phyloP scores from a whole-genome alignment of 1,140 invertebrate species.

The Babylonia areolata region DNA sequence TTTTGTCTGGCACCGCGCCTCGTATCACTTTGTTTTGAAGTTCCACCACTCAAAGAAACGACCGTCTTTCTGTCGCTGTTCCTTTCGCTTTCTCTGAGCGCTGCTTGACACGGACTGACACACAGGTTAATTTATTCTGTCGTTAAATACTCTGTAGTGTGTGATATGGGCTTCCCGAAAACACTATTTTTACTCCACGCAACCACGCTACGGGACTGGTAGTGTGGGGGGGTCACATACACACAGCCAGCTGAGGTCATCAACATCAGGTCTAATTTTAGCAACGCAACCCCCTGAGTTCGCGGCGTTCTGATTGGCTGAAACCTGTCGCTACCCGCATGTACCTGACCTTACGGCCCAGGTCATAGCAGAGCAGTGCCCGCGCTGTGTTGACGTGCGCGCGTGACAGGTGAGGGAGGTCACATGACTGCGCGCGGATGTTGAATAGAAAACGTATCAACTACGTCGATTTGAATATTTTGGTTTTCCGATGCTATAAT shows the following conservation, averaged over 20 bases:
- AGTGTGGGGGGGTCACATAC: too few relatives aligned
- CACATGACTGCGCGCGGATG: background rate
- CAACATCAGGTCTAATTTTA: slow-evolving; percentile 11
- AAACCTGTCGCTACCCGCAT: slow-evolving; percentile 17
- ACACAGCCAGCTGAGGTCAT: slow-evolving; percentile 23
- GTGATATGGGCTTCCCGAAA: too few relatives aligned
- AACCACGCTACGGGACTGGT: too few relatives aligned
- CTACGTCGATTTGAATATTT: background rate
- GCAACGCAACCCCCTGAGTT: background rate
- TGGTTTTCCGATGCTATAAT: too few relatives aligned
- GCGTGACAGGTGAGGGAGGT: background rate
- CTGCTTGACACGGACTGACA: too few relatives aligned
- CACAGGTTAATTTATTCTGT: too few relatives aligned
- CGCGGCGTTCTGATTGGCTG: slow-evolving; percentile 1
- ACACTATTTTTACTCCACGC: too few relatives aligned
- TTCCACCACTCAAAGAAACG: too few relatives aligned
- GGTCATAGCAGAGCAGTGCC: background rate
- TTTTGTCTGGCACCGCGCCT: background rate
- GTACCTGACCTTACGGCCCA: background rate
- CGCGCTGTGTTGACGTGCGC: background rate
- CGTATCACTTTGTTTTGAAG: too few relatives aligned
- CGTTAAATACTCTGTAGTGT: too few relatives aligned
- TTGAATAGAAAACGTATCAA: background rate
- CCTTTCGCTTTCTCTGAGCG: too few relatives aligned
- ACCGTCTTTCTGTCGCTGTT: too few relatives aligned